Conservation (phyloP, 2,797 vertebrate genomes). For the Neoniphon sammara region DNA sequence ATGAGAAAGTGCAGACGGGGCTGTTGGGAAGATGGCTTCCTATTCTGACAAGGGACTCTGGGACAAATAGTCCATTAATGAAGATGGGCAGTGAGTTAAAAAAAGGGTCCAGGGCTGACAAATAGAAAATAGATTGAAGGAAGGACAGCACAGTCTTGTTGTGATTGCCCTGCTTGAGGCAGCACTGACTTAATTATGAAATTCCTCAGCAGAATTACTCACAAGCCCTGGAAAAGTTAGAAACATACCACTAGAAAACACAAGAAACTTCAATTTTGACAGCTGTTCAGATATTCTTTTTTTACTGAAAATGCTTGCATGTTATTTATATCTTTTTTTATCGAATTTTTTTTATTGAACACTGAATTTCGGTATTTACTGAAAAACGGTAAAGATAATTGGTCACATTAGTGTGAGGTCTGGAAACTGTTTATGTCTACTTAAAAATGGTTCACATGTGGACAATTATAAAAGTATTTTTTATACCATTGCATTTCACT, state of each 20-base stretch:
- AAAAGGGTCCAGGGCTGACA: background rate
- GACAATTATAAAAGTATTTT: background rate
- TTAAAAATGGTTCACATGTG: background rate
- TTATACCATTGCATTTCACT: too few relatives aligned
- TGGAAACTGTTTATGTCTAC: too few relatives aligned
- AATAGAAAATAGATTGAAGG: conserved; percentile 19
- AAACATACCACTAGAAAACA: conserved; percentile 1
- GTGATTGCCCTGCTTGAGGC: conserved; percentile 15
- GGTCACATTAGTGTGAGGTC: too few relatives aligned
- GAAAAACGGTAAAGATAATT: too few relatives aligned
- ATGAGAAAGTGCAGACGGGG: conserved; percentile 62
- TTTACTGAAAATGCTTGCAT: background rate
- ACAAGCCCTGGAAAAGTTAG: background rate
- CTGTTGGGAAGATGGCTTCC: conserved; percentile 47
- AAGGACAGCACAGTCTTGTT: background rate
- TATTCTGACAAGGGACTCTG: conserved; percentile 24
- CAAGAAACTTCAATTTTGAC: conserved; percentile 4
- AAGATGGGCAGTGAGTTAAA: conserved; percentile 24
- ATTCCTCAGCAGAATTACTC: conserved; percentile 24
- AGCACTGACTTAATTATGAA: conserved; percentile 2
- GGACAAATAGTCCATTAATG: conserved; percentile 18
- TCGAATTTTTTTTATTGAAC: too few relatives aligned
- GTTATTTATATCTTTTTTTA: too few relatives aligned
- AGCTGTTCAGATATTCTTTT: background rate
- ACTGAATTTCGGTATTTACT: too few relatives aligned